Percentiles rank a stretch among this genome's conserved stretches.
Conservation (phyloP, 2,888 invertebrate species). For the Pyrochroa serraticornis region DNA sequence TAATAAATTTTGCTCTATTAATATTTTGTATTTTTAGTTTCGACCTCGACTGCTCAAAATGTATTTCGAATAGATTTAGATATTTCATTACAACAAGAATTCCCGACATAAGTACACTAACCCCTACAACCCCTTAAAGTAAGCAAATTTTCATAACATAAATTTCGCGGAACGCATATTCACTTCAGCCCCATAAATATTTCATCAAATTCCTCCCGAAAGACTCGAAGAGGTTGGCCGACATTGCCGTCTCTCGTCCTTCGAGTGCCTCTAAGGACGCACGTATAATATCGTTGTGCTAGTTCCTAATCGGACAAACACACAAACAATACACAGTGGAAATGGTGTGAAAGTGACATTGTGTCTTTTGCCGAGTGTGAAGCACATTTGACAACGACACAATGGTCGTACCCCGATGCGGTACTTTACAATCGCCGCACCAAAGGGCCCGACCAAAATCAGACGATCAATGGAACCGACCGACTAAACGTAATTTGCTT, state of each 20-base stretch:
- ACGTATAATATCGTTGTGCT: constrained; percentile 29
- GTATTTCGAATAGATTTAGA: no score
- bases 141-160: background rate
- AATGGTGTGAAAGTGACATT: constrained; percentile 57
- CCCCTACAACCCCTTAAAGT: background rate
- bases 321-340: constrained; percentile 55
- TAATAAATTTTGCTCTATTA: no score
- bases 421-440: constrained; percentile 54
- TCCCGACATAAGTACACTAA: no score
- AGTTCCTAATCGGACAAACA: constrained; percentile 50
- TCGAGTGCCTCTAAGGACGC: constrained; percentile 7
- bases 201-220: constrained; percentile 3
- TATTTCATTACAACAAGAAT: no score
- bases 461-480: constrained; percentile 49
- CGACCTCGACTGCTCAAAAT: no score
- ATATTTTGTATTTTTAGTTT: no score
- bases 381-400: constrained; percentile 52
- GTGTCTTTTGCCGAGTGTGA: constrained; percentile 56
- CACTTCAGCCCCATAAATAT: background rate
- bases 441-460: constrained; percentile 46
- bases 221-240: constrained; percentile 24
- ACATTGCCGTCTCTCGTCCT: constrained; percentile 20
- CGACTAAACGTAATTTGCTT: constrained; percentile 56
- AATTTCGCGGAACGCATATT: background rate
- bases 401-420: constrained; percentile 55